Evolutionary conservation across 2,797 vertebrate genomes (phyloP).

Genomic region (Galago senegalensis): DNA sequence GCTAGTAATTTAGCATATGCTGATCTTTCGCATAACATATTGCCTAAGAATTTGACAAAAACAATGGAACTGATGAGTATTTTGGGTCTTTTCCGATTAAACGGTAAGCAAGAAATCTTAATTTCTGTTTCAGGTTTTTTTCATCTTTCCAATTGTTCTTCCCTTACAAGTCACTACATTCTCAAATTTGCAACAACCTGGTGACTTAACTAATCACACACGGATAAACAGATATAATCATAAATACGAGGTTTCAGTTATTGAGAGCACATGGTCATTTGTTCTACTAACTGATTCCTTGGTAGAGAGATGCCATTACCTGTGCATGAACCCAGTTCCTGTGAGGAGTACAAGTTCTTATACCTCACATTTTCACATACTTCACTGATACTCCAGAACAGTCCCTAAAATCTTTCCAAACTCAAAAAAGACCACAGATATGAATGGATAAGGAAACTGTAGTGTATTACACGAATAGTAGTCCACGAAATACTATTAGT

Average conservation of each 20-base stretch:
- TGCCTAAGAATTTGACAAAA: conserved; percentile 10
- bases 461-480: too few species aligned
- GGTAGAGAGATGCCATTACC: not conserved
- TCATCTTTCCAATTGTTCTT: not conserved
- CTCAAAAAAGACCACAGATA: not conserved
- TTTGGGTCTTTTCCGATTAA: not conserved
- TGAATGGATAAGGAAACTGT: too few species aligned
- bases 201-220: not conserved
- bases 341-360: not conserved
- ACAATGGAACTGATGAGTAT: not conserved
- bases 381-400: not conserved
- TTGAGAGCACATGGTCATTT: not conserved
- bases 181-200: not conserved
- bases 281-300: not conserved
- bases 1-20: not conserved
- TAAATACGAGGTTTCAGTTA: not conserved
- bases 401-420: not conserved
- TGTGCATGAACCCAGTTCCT: not conserved
- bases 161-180: not conserved
- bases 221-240: not conserved
- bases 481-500: too few species aligned
- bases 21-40: not conserved
- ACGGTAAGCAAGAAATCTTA: not conserved
- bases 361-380: not conserved
- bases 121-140: not conserved